Evolutionary conservation across 2,797 vertebrate genomes (phyloP).

Genomic region (Malurus splendens): DNA sequence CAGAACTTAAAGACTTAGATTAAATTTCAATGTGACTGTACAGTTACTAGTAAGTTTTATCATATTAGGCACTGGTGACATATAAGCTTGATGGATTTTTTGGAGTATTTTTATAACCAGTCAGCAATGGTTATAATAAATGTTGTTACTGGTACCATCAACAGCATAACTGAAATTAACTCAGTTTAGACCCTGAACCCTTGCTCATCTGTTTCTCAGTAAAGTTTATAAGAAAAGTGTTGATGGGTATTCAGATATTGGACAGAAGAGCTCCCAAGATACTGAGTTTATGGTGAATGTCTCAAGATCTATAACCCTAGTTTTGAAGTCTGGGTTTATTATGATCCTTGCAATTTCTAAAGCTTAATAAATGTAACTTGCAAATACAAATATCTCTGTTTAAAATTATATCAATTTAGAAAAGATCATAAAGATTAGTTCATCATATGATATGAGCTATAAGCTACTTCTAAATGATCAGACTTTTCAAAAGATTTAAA

Average conservation of each 20-base stretch:
- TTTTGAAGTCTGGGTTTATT: not conserved
- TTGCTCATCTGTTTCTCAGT: not conserved
- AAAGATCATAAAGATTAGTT: not conserved
- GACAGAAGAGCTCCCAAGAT: not conserved
- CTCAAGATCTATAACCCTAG: not conserved
- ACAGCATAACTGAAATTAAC: not conserved
- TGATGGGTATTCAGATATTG: not conserved
- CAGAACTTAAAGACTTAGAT: not conserved
- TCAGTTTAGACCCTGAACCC: not conserved
- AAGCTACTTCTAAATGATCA: not conserved
- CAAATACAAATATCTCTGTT: not conserved
- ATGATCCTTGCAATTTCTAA: not conserved
- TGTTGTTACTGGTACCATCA: not conserved
- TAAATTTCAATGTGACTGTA: not conserved
- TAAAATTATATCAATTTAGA: not conserved
- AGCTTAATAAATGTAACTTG: not conserved
- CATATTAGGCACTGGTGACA: not conserved
- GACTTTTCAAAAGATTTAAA: not conserved
- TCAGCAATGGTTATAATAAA: not conserved
- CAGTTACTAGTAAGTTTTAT: slow-evolving; percentile 8
- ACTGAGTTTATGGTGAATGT: not conserved
- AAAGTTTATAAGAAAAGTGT: not conserved
- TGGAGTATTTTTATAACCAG: not conserved
- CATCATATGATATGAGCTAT: not conserved
- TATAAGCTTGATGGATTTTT: slow-evolving; percentile 15